phyloP scores from a whole-genome alignment of 2,113 vertebrate species.

The Dascyllus trimaculatus region DNA sequence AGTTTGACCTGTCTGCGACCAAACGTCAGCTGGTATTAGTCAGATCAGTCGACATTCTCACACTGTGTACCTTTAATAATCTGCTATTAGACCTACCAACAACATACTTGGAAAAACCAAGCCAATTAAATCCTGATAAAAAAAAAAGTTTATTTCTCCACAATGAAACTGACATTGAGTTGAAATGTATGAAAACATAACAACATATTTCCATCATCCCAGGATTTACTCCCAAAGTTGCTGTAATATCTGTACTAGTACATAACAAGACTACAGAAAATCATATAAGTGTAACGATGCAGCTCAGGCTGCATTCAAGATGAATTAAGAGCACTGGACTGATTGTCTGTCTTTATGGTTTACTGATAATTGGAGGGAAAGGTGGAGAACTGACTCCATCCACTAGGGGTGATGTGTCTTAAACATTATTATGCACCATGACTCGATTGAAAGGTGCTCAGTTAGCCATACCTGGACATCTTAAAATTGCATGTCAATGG shows the following conservation, averaged over 20 bases:
- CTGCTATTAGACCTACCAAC: conserved; percentile 8
- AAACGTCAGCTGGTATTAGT: not conserved
- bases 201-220: not conserved
- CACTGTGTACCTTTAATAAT: conserved; percentile 50
- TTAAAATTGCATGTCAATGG: not conserved
- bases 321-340: not conserved
- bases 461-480: not conserved
- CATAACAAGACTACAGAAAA: conserved; percentile 21
- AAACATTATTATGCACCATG: conserved; percentile 11
- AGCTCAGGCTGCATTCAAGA: conserved; percentile 13
- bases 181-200: conserved; percentile 14
- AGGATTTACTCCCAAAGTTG: conserved; percentile 21
- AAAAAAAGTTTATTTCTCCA: not conserved
- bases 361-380: conserved; percentile 39
- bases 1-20: not conserved
- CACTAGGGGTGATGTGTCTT: conserved; percentile 1
- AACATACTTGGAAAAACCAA: conserved; percentile 17
- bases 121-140: conserved; percentile 8
- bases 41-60: conserved; percentile 9
- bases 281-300: not conserved
- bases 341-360: conserved; percentile 6
- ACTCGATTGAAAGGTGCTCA: conserved; percentile 17
- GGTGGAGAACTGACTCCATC: conserved; percentile 17
- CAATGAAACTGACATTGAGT: not conserved
- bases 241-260: not conserved